Conservation (phyloP, 2,888 invertebrate species). For the Folsomia manolachei region DNA sequence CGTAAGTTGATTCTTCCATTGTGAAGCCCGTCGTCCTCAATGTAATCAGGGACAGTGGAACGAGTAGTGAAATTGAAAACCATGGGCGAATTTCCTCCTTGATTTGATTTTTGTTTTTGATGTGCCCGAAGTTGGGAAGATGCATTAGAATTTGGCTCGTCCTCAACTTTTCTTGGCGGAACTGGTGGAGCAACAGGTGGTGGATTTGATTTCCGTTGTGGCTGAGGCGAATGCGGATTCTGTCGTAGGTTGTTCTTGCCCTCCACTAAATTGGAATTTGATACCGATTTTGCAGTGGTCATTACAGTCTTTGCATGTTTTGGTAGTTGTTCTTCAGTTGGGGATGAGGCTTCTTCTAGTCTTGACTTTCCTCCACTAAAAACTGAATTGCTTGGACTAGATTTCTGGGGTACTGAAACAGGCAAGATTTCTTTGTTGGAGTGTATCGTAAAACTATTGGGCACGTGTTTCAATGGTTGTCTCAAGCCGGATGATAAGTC, state of each 20-base stretch:
- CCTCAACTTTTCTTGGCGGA: background rate
- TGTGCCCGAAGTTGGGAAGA: conserved; percentile 42
- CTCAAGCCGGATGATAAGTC: background rate
- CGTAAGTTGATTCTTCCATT: conserved; percentile 30
- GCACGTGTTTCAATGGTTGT: background rate
- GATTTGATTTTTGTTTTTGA: conserved; percentile 49
- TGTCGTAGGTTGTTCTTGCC: background rate
- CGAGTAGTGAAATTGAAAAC: conserved; percentile 85
- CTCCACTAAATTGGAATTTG: background rate
- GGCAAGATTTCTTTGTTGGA: background rate
- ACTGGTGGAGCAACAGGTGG: conserved; percentile 14
- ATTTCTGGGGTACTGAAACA: background rate
- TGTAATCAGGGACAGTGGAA: conserved; percentile 80
- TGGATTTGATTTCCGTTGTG: conserved; percentile 19
- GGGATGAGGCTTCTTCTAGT: background rate
- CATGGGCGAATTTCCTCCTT: conserved; percentile 58
- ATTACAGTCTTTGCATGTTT: background rate
- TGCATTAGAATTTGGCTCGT: conserved; percentile 13
- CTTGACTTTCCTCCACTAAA: background rate
- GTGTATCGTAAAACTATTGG: background rate
- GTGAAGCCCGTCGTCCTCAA: conserved; percentile 77
- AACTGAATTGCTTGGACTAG: background rate
- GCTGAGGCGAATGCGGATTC: background rate
- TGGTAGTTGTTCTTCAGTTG: background rate
- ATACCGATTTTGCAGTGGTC: background rate